Evolutionary conservation across 2,113 vertebrate species (phyloP).

Genomic region (Amazona guildingii): DNA sequence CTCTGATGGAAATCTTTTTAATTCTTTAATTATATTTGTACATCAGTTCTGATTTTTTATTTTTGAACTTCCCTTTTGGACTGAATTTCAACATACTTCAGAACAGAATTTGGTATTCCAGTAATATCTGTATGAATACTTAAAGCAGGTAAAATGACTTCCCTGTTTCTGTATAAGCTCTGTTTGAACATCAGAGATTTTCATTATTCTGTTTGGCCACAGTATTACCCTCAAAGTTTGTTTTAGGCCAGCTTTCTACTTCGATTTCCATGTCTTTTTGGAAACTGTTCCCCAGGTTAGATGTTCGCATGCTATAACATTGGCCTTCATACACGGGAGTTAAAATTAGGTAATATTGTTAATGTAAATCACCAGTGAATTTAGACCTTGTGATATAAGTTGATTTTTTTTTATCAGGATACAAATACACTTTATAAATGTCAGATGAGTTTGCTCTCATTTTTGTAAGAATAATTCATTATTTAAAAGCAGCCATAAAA

Average conservation of each 20-base stretch:
- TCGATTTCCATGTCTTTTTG: background rate
- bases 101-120: background rate
- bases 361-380: background rate
- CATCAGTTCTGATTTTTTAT: background rate
- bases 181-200: background rate
- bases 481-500: background rate
- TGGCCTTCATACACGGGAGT: background rate
- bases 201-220: background rate
- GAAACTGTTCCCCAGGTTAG: background rate
- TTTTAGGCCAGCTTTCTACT: background rate
- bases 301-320: background rate
- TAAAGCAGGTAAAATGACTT: slow-evolving; percentile 20
- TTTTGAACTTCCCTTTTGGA: background rate
- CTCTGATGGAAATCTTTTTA: background rate
- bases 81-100: background rate
- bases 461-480: background rate
- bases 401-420: background rate
- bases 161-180: background rate
- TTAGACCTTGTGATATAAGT: background rate
- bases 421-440: background rate
- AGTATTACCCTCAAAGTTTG: background rate
- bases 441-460: background rate
- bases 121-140: background rate
- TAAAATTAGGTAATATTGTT: background rate
- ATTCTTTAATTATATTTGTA: background rate